Evolutionary conservation across 2,113 vertebrate genomes (phyloP), one percentile per base, ranked within the genome.

Genomic region (Hippocampus comes): DNA sequence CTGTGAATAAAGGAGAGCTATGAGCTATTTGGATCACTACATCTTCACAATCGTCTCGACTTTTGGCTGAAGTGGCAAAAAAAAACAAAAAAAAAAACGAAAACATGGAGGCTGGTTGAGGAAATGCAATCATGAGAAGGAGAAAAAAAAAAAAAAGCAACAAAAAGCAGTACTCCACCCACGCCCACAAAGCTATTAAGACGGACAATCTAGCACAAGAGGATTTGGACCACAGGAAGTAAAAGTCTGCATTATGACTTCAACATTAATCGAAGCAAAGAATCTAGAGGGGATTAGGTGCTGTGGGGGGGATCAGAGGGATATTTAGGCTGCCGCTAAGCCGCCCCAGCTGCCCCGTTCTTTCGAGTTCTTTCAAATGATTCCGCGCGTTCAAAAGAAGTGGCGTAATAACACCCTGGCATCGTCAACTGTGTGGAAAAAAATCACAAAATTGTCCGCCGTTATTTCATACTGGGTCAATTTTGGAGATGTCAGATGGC

Each of bases 261-360:
- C 53, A 80, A 86, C 88, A 90, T 89, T 86, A 91, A 92, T 91
- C 89, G 81, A 78, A 82, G 70, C 88, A 81, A 78, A 83, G 70
- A 89, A 90, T 92, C 76, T 82, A 76, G 68, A 63, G 81, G 34
- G 83, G 88, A 91, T 92, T 91, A 90, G 76, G 53, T 61, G 68
- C 34, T 38, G 5, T 4, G 5, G 34, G 34, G 34, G 55, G 27
- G 68, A 92, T 92, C 87, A 91, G 82, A 92, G 84, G 84, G 84
- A 89, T 90, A 89, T 89, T 87, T 91, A 79, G 87, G 80, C 72
- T 65, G 43, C 79, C 70, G 86, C 82, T 76, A 82, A 73, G 72
- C 38, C 72, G 82, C 60, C 76, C 56, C 83, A 78, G 77, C 78
- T 84, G 84, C 80, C 84, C 80, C 38, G 11, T 53, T 78, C 68